phyloP scores from a whole-genome alignment of 2,888 invertebrate species.

The Agrochola lychnidis region DNA sequence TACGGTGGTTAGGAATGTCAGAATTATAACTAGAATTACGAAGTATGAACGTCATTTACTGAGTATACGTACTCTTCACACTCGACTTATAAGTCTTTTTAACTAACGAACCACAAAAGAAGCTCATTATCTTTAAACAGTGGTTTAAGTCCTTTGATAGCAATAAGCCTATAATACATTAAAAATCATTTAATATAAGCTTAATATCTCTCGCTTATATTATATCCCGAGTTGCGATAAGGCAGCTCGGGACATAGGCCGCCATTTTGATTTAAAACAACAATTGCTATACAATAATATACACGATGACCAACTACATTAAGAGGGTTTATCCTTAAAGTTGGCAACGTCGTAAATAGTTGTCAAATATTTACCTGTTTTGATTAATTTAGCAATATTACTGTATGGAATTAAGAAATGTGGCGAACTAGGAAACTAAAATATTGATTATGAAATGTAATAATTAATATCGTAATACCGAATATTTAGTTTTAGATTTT shows the following conservation, averaged over 20 bases:
- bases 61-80: neutral
- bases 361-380: too few species aligned
- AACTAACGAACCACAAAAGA: neutral
- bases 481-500: too few species aligned
- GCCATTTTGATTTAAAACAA: neutral
- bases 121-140: neutral
- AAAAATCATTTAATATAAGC: neutral
- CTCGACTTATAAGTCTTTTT: neutral
- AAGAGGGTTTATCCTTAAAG: too few species aligned
- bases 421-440: too few species aligned
- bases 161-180: neutral
- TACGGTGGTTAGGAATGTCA: conserved; percentile 54
- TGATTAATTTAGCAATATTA: too few species aligned
- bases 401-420: too few species aligned
- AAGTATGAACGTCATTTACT: neutral
- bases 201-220: neutral
- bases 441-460: too few species aligned
- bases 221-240: neutral
- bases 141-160: neutral
- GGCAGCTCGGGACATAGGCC: neutral
- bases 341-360: too few species aligned
- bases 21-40: conserved; percentile 11
- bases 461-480: too few species aligned
- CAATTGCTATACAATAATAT: neutral
- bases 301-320: neutral